Evolutionary conservation across 2,888 invertebrate genomes (phyloP), one percentile per base, ranked within the genome.

Genomic region (Rhimphoctona megacephalus): DNA sequence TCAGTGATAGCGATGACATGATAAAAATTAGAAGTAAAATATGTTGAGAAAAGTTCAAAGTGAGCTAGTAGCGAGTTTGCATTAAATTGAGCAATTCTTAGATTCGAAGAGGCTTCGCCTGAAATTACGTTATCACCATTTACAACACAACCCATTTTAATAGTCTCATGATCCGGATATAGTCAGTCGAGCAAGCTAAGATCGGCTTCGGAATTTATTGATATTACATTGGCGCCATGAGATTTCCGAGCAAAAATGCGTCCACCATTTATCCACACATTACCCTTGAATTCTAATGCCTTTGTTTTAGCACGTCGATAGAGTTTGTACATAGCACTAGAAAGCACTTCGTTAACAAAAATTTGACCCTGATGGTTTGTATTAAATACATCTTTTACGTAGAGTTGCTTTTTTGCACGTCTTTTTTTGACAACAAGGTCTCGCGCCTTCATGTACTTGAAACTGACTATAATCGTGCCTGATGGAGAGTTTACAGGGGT

Each of bases 1-100:
- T 74, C 74, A 19, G 57, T 19, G 2, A 74, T 57, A 0, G 74
- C 49, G 17, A 73, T 73, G n/a, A 73, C 30, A 33, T 73, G 72
- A 17, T 9, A 73, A 8, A 73, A 52, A 36, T 73, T 17, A 6
- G 52, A 52, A 0, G 22, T 6, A 33, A 73, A 52, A 73, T 43
- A 9, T 5, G 74, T 36, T 1, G 14, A 6, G 7, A 74, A 17
- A 4, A 19, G 17, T 2, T 74, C 74, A 7, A 49, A 19, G n/a
- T 49, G 49, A 7, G 19, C 49, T n/a, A 49, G 22, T 43, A 36
- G 17, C 1, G 74, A 74, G 1, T 57, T 57, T 9, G 74, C 54
- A 7, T 57, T 57, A 6, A 74, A 57, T 3, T 49, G 49, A 0
- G 49, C 74, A 2, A 57, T 74, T n/a, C 61, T 57, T 6, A 74